Evolutionary conservation across 2,888 invertebrate species (phyloP), one percentile per base, ranked within the genome.

Genomic region (Chrysomela aeneicollis): DNA sequence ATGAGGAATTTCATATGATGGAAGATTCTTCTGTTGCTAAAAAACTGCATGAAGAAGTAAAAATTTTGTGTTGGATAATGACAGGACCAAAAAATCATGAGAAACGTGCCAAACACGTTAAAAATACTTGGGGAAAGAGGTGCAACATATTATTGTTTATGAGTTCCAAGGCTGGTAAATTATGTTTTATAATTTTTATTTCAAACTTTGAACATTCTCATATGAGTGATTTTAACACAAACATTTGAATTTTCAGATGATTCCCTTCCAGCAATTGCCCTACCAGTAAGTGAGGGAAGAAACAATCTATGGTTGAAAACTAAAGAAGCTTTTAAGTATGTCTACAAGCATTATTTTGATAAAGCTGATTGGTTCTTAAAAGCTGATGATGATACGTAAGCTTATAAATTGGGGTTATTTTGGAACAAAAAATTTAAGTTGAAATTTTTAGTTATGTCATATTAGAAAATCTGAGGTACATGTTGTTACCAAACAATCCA

Each of bases 361-460:
- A 89, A 96, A 60, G 94, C 92, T 1, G 98, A 98, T 82, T 98
- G 97, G 97, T 98, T 99, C 82, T 85, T 98, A 76, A 99, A 99
- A 82, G 98, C 98, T 15, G 98, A 98, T 78, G 98, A 98, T 82
- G 98, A 98, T 79, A 98, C 98, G 86, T 93, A 79, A 86, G 89
- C 64, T 26, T 5, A 26, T 6, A 26, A 26, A 26, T 5, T 26
- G 26, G 18, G 32, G 5, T 59, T 9, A 3, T 51, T 10, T 51
- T 51, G 6, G 8, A 51, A 19, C 4, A 51, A 10, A 17, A 8
- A 51, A 21, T 21, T 19, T 9, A 18, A 8, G 5, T 6, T 12
- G 18, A 30, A 30, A 26, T 68, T 85, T 84, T 8, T 79, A 94
- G 93, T 32, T 98, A 95, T 82, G 94, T 97, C 21, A 87, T 99